Base-by-base conservation (phyloP, 2,113 vertebrate species). In the Myrmecophaga tridactyla region DNA sequence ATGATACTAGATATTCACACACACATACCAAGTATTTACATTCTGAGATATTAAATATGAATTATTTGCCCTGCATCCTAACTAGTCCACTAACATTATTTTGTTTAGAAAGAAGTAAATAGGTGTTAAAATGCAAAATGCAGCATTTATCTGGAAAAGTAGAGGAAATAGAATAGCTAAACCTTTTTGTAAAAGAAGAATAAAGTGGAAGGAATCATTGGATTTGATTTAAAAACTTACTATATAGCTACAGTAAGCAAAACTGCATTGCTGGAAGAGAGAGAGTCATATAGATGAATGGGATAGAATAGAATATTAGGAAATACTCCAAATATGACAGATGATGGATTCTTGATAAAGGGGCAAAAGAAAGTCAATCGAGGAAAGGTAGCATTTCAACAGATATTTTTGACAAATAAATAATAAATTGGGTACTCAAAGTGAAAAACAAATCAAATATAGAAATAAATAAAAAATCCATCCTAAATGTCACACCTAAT, bases 1-100 rank as follows among this genome's bases (percentile, higher is more conserved):
- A 23, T 6, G 12, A 29, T 25, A 75, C 13, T 17, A 39, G 3
- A 43, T 3, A 53, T 12, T 53, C 6, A 86, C 15, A 69, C 18
- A 34, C 13, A 51, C 1, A 69, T 5, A 46, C 13, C 15, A 29
- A 14, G 13, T 43, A 46, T 51, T 70, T n/a, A 6, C 46, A 80
- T 53, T 73, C 83, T 82, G 27, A 86, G 86, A 53, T 86, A 6
- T 69, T 46, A 75, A 4, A 56, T 96, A 67, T 92, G 58, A 93
- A 94, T 78, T 56, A 75, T 85, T 88, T 90, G 0, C 27, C 70
- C 3, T 70, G 0, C n/a, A 60, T 96, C 15, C 34, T 80, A 62
- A 56, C 20, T 75, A 5, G n/a, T 84, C 29, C 13, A 76, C 7
- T 90, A 72, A 43, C 77, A n/a, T 3, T 76, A 4, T 89, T 92